phyloP scores from a whole-genome alignment of 2,797 vertebrate species.

The Phrynocephalus guinanensis region DNA sequence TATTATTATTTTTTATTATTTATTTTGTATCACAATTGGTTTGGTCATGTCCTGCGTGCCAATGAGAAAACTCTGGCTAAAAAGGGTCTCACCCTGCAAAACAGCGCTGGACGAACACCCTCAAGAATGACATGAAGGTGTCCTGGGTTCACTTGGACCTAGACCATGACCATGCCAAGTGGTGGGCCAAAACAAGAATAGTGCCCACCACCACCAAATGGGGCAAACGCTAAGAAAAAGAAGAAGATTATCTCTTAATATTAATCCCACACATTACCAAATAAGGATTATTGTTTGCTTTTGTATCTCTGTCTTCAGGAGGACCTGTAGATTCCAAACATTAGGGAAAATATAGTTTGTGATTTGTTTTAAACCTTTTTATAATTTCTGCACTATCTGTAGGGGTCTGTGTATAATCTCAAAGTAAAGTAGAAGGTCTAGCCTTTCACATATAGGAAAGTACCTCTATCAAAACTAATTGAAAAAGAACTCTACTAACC shows the following conservation, averaged over 20 bases:
- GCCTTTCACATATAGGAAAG: not conserved
- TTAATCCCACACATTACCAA: not conserved
- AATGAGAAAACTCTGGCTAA: too few species aligned
- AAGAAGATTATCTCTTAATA: not conserved
- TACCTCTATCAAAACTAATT: not conserved
- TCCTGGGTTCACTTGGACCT: too few species aligned
- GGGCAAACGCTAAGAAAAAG: too few species aligned
- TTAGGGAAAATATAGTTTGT: not conserved
- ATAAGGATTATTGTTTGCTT: not conserved
- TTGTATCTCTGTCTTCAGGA: constrained; percentile 1
- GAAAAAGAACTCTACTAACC: not conserved
- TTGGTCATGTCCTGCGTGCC: too few species aligned
- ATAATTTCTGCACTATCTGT: not conserved
- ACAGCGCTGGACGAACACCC: too few species aligned
- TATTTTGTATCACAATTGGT: too few species aligned
- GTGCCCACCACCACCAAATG: too few species aligned
- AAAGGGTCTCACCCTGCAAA: too few species aligned
- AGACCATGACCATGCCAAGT: too few species aligned
- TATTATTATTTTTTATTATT: too few species aligned
- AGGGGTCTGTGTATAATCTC: not conserved
- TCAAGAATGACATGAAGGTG: too few species aligned
- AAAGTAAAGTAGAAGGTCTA: not conserved
- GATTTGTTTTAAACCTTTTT: not conserved
- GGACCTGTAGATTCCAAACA: not conserved
- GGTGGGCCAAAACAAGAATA: too few species aligned